These are phyloP conservation scores for Liposcelis brunnea DNA, from an alignment of 2,888 invertebrate genomes.

Conservation along the genomic window DNA sequence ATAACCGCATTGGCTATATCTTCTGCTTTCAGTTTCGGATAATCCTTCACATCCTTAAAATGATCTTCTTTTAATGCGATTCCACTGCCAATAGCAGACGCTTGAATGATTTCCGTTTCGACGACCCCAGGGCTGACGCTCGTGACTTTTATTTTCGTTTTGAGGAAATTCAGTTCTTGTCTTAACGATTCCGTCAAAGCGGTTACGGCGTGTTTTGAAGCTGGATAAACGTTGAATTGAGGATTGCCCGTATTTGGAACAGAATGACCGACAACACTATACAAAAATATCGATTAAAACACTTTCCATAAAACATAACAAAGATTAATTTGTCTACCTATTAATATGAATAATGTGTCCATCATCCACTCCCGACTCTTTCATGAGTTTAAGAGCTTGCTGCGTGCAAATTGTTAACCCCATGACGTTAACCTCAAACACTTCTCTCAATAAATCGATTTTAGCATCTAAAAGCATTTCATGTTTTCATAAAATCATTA, in stretches of 20 bases:
- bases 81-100: background rate
- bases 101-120: background rate
- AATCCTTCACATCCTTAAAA: too few species aligned
- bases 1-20: too few species aligned
- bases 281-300: too few species aligned
- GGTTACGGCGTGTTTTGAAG: constrained; percentile 25
- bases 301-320: too few species aligned
- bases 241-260: constrained; percentile 16
- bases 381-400: constrained; percentile 19
- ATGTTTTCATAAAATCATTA: background rate
- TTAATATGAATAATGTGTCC: background rate
- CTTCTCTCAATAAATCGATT: constrained; percentile 12
- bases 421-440: constrained; percentile 20
- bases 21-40: too few species aligned
- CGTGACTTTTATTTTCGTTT: constrained; percentile 15
- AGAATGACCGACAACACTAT: constrained; percentile 23
- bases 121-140: background rate
- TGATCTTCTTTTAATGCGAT: too few species aligned
- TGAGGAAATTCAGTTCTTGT: constrained; percentile 21
- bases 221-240: constrained; percentile 19
- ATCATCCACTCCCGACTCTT: constrained; percentile 18
- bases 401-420: constrained; percentile 21
- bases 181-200: constrained; percentile 25
- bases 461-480: constrained; percentile 18
- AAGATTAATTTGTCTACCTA: too few species aligned